phyloP scores from a whole-genome alignment of 2,113 vertebrate genomes.

The Pygoscelis adeliae region DNA sequence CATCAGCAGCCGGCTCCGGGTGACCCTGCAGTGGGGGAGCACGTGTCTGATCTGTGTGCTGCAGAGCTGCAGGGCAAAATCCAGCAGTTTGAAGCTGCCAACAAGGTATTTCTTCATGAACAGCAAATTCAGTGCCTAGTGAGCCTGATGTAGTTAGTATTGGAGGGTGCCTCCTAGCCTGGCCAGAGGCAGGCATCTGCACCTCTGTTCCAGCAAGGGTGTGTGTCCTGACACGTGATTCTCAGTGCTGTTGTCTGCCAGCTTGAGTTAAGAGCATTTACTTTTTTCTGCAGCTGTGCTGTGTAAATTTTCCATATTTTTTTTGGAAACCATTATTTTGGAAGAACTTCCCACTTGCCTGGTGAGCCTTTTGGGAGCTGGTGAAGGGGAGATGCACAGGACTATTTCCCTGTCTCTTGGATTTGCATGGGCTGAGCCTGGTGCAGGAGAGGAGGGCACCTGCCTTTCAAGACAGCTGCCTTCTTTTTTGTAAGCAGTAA shows the following conservation, averaged over 20 bases:
- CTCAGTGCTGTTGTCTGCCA: not conserved
- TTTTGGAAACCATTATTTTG: not conserved
- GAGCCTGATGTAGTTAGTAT: not conserved
- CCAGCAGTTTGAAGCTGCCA: conserved; percentile 79
- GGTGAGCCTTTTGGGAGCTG: not conserved
- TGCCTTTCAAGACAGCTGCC: not conserved
- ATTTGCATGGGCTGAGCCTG: not conserved
- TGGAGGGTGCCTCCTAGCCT: not conserved
- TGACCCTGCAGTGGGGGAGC: conserved; percentile 65
- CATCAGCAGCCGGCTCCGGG: conserved; percentile 60
- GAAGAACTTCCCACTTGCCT: not conserved
- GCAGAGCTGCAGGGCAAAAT: conserved; percentile 83
- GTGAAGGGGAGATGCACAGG: not conserved
- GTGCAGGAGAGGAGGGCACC: not conserved
- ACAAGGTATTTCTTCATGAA: conserved; percentile 79
- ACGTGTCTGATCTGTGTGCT: conserved; percentile 63
- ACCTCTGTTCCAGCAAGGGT: not conserved
- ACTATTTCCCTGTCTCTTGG: not conserved
- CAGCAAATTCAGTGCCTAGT: not conserved
- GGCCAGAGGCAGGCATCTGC: not conserved
- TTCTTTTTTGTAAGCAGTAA: not conserved
- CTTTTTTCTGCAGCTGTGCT: not conserved
- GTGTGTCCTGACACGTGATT: not conserved
- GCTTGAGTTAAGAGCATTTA: not conserved
- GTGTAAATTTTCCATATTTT: not conserved